Conservation (phyloP, 2,888 invertebrate genomes). For the Troides oblongomaculatus region DNA sequence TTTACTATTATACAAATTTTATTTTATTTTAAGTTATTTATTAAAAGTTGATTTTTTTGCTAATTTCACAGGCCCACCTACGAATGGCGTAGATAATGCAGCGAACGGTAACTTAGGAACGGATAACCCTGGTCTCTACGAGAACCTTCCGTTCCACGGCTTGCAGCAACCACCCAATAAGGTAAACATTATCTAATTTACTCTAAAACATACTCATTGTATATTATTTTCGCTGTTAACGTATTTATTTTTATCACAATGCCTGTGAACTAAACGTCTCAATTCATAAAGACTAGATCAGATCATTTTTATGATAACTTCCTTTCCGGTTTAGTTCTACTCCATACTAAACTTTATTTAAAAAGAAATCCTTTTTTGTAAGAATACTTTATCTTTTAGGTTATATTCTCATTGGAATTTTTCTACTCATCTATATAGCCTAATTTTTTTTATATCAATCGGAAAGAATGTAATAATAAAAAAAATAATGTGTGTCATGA, state of each 20-base stretch:
- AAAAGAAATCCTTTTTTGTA: too few species aligned
- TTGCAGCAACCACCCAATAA: slow-evolving; percentile 96
- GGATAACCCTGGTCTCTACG: slow-evolving; percentile 93
- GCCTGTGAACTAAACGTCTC: too few species aligned
- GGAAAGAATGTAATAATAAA: background rate
- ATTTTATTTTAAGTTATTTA: too few species aligned
- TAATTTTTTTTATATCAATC: background rate
- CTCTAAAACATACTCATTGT: background rate
- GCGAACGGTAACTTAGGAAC: slow-evolving; percentile 83
- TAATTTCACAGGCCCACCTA: slow-evolving; percentile 67
- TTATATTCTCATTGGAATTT: background rate
- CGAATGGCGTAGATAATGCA: slow-evolving; percentile 79
- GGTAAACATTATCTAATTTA: slow-evolving; percentile 76
- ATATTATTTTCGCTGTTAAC: background rate
- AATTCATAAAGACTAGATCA: too few species aligned
- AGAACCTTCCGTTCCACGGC: slow-evolving; percentile 97
- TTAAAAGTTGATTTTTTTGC: slow-evolving; percentile 1
- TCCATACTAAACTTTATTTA: too few species aligned
- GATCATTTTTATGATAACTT: too few species aligned
- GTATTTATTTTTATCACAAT: background rate
- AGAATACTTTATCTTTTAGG: too few species aligned
- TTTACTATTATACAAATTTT: too few species aligned
- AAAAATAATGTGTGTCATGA: background rate
- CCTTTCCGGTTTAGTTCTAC: too few species aligned
- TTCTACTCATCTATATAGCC: too few species aligned